Percentiles rank a stretch among this genome's conserved stretches.
phyloP scores from a whole-genome alignment of 1,140 invertebrate genomes.

The Drosophila bocki region DNA sequence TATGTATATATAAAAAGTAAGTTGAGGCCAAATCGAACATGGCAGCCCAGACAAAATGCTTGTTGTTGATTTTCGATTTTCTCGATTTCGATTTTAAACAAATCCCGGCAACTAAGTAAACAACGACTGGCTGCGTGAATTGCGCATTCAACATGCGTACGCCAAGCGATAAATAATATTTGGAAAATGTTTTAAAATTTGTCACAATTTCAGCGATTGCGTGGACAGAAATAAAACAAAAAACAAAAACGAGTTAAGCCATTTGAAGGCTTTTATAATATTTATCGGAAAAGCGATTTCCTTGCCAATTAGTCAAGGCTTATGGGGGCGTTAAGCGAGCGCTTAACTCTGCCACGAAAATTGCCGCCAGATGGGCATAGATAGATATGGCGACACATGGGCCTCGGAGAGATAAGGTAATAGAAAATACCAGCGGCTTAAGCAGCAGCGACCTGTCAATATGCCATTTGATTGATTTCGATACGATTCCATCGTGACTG shows the following conservation, averaged over 20 bases:
- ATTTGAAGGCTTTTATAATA: conserved; percentile 36
- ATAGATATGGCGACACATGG: conserved; percentile 59
- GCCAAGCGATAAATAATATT: conserved; percentile 63
- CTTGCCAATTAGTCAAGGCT: conserved; percentile 80
- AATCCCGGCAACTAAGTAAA: conserved; percentile 37
- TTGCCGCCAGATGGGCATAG: conserved; percentile 66
- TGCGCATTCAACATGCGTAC: conserved; percentile 70
- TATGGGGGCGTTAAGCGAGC: conserved; percentile 56
- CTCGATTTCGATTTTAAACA: conserved; percentile 33
- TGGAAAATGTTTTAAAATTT: conserved; percentile 63
- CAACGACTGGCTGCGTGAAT: conserved; percentile 54
- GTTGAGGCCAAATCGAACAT: conserved; percentile 70
- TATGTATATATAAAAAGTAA: conserved; percentile 19
- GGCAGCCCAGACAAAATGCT: conserved; percentile 73
- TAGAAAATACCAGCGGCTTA: conserved; percentile 51
- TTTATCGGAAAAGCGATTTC: conserved; percentile 64
- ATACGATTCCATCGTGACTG: conserved; percentile 20
- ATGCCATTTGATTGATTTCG: conserved; percentile 66
- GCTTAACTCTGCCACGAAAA: conserved; percentile 54
- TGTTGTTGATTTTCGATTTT: conserved; percentile 56
- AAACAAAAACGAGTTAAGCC: neutral
- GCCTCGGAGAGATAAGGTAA: conserved; percentile 50
- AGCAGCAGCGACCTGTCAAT: conserved; percentile 67
- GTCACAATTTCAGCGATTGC: conserved; percentile 61
- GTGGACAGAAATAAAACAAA: conserved; percentile 31